These are phyloP conservation scores for Leucophenga montana DNA, from an alignment of 2,888 invertebrate genomes.

Conservation along the genomic window DNA sequence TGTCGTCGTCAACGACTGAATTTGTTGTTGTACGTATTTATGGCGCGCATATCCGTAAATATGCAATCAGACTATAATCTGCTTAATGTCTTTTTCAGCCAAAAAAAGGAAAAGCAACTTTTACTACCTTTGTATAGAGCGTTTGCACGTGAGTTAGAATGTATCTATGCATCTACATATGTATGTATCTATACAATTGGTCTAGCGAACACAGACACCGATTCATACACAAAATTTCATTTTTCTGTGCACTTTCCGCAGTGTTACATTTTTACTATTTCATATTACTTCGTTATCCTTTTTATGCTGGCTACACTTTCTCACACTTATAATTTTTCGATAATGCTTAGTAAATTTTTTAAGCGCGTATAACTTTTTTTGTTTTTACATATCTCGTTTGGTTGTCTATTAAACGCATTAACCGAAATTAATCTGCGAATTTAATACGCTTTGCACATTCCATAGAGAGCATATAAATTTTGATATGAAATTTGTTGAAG, in stretches of 20 bases:
- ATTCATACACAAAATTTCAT: background rate
- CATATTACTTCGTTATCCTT: background rate
- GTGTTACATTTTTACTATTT: background rate
- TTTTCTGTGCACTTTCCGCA: constrained; percentile 4
- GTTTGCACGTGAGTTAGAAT: no score
- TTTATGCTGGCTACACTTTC: background rate
- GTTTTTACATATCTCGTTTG: background rate
- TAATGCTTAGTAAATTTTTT: no score
- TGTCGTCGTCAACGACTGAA: no score
- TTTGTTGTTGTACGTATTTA: constrained; percentile 55
- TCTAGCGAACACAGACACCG: no score
- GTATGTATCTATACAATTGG: no score
- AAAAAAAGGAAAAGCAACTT: constrained; percentile 19
- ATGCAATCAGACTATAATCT: constrained; percentile 66
- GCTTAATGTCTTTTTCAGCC: constrained; percentile 64
- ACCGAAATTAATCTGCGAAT: constrained; percentile 14
- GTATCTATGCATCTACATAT: no score
- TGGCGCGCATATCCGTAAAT: constrained; percentile 67
- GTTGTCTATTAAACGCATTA: constrained; percentile 4
- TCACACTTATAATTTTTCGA: no score
- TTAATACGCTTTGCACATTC: no score
- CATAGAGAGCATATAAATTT: no score
- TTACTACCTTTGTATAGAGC: constrained; percentile 16
- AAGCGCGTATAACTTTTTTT: background rate
- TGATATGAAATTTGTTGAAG: no score